Evolutionary conservation across 2,888 invertebrate genomes (phyloP).

Genomic region (Eumacrocentrus americanus): DNA sequence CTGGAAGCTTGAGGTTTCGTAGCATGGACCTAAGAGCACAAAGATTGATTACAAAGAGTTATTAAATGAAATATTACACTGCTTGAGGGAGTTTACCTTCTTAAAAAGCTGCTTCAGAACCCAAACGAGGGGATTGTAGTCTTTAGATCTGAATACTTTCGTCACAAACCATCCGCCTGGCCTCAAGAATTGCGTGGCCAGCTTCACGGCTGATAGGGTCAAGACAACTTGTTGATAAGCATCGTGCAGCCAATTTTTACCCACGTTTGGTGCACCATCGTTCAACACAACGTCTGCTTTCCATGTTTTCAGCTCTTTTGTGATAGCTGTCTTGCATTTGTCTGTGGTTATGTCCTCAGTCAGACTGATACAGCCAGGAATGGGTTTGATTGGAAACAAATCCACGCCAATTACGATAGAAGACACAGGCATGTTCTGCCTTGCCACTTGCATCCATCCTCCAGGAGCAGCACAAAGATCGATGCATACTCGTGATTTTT

Average conservation of each 20-base stretch:
- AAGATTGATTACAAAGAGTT: neutral
- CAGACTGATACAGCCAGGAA: conserved; percentile 88
- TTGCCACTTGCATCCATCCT: conserved; percentile 99
- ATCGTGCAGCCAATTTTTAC: conserved; percentile 96
- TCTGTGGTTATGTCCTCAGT: conserved; percentile 97
- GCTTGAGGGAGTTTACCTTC: conserved; percentile 63
- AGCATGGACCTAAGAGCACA: conserved; percentile 75
- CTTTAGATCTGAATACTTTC: conserved; percentile 97
- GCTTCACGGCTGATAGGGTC: conserved; percentile 89
- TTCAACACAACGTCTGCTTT: conserved; percentile 96
- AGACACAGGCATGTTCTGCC: conserved; percentile 96
- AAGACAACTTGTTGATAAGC: conserved; percentile 93
- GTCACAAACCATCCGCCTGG: conserved; percentile 97
- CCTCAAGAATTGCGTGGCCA: conserved; percentile 87
- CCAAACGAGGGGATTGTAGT: conserved; percentile 94
- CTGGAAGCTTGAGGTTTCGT: conserved; percentile 99
- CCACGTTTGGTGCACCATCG: conserved; percentile 98
- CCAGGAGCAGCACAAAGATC: conserved; percentile 99
- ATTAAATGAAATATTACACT: too few species aligned
- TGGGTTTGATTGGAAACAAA: conserved; percentile 89
- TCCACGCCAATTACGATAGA: conserved; percentile 95
- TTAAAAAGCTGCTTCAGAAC: conserved; percentile 96
- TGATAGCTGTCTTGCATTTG: conserved; percentile 81
- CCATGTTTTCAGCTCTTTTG: conserved; percentile 90
- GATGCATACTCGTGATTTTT: conserved; percentile 93